Evolutionary conservation across 2,797 vertebrate species (phyloP).

Genomic region (Percopsis omiscomaycus): DNA sequence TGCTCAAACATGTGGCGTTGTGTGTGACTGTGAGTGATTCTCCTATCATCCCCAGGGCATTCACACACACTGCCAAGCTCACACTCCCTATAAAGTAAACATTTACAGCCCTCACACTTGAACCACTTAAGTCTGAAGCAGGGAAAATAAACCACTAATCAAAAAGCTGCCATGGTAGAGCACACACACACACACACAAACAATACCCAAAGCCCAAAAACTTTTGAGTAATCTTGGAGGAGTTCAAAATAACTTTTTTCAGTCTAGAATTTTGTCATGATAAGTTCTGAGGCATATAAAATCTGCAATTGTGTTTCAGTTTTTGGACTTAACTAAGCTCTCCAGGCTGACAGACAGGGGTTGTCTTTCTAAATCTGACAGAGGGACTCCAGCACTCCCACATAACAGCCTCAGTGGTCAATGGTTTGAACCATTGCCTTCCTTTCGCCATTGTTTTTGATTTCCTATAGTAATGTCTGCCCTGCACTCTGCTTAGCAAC

Average conservation of each 20-base stretch:
- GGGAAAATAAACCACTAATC: slow-evolving; percentile 73
- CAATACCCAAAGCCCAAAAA: slow-evolving; percentile 4
- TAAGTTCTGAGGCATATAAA: no score
- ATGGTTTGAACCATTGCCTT: slow-evolving; percentile 64
- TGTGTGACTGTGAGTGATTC: slow-evolving; percentile 42
- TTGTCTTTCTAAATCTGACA: slow-evolving; percentile 56
- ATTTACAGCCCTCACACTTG: slow-evolving; percentile 66
- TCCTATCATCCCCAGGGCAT: slow-evolving; percentile 32
- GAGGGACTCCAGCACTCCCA: slow-evolving; percentile 48
- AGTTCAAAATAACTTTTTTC: no score
- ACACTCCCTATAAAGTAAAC: slow-evolving; percentile 67
- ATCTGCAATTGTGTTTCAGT: no score
- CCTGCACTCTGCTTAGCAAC: slow-evolving; percentile 48
- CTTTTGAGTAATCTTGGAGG: background rate
- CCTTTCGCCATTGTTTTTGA: slow-evolving; percentile 54
- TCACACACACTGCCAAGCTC: slow-evolving; percentile 55
- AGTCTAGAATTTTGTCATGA: background rate
- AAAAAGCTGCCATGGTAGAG: slow-evolving; percentile 44
- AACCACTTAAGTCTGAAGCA: slow-evolving; percentile 60
- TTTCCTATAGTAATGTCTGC: slow-evolving; percentile 60
- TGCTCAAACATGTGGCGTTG: slow-evolving; percentile 31
- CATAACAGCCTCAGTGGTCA: slow-evolving; percentile 49
- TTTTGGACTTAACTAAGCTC: slow-evolving; percentile 12
- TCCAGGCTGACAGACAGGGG: slow-evolving; percentile 43
- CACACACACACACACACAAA: background rate